A percentile compares a stretch with the other conserved stretches of the same genome.
phyloP scores from a whole-genome alignment of 1,140 invertebrate species.

The Aphaenogaster floridana region DNA sequence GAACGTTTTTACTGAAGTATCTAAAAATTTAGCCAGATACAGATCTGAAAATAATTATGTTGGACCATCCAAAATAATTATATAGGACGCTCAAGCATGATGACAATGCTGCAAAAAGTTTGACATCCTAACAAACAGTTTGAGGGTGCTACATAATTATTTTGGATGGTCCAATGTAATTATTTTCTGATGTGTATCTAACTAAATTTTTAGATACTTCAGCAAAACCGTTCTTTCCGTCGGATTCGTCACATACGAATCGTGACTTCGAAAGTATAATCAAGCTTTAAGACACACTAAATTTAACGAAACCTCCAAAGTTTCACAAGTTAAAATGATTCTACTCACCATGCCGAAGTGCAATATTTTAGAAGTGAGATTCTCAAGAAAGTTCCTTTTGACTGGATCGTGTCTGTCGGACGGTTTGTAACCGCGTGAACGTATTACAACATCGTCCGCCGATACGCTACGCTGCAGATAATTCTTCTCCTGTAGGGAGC shows the following conservation, averaged over 20 bases:
- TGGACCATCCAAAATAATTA: no score
- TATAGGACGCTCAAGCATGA: no score
- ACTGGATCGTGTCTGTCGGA: slow-evolving; percentile 93
- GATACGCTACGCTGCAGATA: slow-evolving; percentile 82
- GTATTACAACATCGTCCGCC: slow-evolving; percentile 87
- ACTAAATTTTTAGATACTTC: no score
- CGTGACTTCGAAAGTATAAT: not conserved
- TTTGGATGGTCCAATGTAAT: no score
- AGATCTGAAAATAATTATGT: no score
- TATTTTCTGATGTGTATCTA: no score
- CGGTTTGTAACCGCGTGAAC: slow-evolving; percentile 92
- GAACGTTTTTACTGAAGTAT: no score
- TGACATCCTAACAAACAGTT: no score
- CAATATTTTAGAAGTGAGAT: slow-evolving; percentile 92
- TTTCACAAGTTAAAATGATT: not conserved
- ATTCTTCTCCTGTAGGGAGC: slow-evolving; percentile 71
- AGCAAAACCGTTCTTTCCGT: no score
- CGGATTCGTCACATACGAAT: not conserved
- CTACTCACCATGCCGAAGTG: slow-evolving; percentile 91
- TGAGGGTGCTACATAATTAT: no score
- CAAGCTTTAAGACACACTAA: not conserved
- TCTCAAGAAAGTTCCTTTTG: slow-evolving; percentile 93
- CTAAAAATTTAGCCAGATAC: no score
- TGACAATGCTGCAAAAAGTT: no score
- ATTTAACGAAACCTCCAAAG: not conserved